Base-by-base conservation (phyloP, 2,888 invertebrate species). In the Phytoseiulus persimilis region DNA sequence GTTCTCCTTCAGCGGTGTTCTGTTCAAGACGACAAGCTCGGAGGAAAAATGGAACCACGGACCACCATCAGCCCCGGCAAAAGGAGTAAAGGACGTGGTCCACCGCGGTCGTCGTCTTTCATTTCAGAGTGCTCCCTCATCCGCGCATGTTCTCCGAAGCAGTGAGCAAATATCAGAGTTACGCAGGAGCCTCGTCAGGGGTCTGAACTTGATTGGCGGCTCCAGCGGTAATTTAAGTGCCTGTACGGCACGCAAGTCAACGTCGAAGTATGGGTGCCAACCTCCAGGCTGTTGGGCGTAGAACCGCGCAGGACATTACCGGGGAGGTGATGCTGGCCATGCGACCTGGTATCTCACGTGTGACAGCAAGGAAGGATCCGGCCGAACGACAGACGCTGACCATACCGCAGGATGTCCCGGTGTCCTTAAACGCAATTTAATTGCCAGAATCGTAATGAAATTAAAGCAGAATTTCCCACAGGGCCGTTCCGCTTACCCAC, bases 341-440 rank as follows among this genome's bases (percentile, higher is more conserved):
- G 65, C 65, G 65, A 65, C 5, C 65, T 18, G 65, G 18, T 65
- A 1, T 65, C 65, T 28, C 23, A 18, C 65, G 1, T 65, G 9
- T 65, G 23, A 65, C 65, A 65, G 65, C 65, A 65, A 65, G 65
- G 65, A 28, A 18, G 28, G 65, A 65, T 65, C 65, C 65, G 23
- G 28, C 65, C 14, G 2, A 11, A 1, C 65, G 65, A 11, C 23
- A 2, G 65, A 65, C 65, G 2, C 65, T 2, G 65, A 65, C 65
- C 39, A 18, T 14, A 6, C 65, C 18, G 65, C 65, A 65, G 39
- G 39, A 39, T 39, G 39, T 39, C 39, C 39, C 39, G 39, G 65
- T 33, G 87, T n/a, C 87, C 87, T 87, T 87, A 87, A 87, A 33
- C 87, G 87, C 87, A 87, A 87, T 87, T 87, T 87, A 87, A 87